Conservation (phyloP, 2,113 vertebrate genomes). For the Paralichthys olivaceus region DNA sequence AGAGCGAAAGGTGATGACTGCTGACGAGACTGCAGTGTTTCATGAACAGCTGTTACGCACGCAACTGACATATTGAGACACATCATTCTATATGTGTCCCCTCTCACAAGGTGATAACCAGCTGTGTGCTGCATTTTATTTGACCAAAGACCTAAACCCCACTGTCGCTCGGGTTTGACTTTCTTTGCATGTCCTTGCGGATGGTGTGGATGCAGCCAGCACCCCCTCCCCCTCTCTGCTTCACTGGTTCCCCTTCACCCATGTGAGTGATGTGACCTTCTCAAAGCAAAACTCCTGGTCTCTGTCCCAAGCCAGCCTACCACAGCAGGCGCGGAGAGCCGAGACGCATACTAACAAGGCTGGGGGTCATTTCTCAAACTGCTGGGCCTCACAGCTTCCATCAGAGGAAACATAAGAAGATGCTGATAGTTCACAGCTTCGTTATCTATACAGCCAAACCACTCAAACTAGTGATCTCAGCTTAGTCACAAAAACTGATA, state of each 20-base stretch:
- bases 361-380: constrained; percentile 43
- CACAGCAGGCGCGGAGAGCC: constrained; percentile 35
- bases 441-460: background rate
- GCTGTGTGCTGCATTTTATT: constrained; percentile 17
- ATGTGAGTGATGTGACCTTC: constrained; percentile 68
- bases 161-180: constrained; percentile 22
- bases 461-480: constrained; percentile 1
- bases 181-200: constrained; percentile 53
- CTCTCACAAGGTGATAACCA: background rate
- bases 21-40: constrained; percentile 35
- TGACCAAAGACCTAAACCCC: constrained; percentile 3
- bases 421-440: background rate
- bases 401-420: background rate
- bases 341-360: constrained; percentile 60
- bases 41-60: background rate
- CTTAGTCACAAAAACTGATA: constrained; percentile 9
- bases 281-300: constrained; percentile 55
- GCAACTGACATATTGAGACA: background rate
- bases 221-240: background rate
- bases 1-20: constrained; percentile 37
- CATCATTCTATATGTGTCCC: background rate
- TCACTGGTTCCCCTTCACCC: constrained; percentile 30
- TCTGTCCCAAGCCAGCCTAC: constrained; percentile 53
- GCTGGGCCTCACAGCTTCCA: constrained; percentile 11
- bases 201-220: constrained; percentile 24